Percentiles rank a stretch among this genome's conserved stretches.
phyloP scores from a whole-genome alignment of 2,797 vertebrate genomes.

The Macropodus opercularis region DNA sequence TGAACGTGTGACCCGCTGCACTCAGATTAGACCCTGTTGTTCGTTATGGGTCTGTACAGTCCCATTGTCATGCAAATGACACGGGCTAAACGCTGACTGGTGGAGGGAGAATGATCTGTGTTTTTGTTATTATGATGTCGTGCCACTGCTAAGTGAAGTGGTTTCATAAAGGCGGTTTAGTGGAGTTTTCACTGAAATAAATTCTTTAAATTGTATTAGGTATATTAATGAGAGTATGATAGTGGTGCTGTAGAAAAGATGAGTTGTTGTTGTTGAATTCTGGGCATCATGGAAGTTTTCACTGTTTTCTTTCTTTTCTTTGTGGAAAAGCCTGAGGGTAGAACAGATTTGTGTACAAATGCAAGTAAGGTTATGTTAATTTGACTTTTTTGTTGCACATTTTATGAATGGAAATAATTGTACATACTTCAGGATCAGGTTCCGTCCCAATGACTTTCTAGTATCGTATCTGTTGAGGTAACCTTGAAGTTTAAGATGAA shows the following conservation, averaged over 20 bases:
- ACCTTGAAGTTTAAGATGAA: conserved; percentile 2
- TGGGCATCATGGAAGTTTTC: too few relatives aligned
- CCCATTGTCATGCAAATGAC: conserved; percentile 14
- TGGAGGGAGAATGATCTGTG: not conserved
- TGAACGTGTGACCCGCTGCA: too few relatives aligned
- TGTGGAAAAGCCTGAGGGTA: not conserved
- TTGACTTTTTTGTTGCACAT: too few relatives aligned
- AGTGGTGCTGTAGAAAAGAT: not conserved
- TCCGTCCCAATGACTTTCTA: too few relatives aligned
- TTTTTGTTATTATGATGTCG: conserved; percentile 33
- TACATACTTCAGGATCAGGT: not conserved
- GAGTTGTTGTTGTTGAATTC: too few relatives aligned
- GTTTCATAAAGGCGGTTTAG: not conserved
- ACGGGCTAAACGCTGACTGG: conserved; percentile 38
- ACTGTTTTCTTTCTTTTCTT: too few relatives aligned
- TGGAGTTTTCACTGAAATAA: not conserved
- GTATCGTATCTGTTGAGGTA: conserved; percentile 1
- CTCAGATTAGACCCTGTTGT: not conserved
- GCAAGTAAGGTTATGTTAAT: not conserved
- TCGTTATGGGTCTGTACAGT: not conserved
- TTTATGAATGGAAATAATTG: too few relatives aligned
- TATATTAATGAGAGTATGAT: too few relatives aligned
- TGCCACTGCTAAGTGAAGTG: conserved; percentile 8
- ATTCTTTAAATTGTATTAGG: not conserved
- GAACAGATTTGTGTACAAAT: not conserved